A percentile compares a stretch with the other conserved stretches of the same genome.
These are phyloP conservation scores for Acridotheres tristis DNA, from an alignment of 2,797 vertebrate species.

Conservation along the genomic window DNA sequence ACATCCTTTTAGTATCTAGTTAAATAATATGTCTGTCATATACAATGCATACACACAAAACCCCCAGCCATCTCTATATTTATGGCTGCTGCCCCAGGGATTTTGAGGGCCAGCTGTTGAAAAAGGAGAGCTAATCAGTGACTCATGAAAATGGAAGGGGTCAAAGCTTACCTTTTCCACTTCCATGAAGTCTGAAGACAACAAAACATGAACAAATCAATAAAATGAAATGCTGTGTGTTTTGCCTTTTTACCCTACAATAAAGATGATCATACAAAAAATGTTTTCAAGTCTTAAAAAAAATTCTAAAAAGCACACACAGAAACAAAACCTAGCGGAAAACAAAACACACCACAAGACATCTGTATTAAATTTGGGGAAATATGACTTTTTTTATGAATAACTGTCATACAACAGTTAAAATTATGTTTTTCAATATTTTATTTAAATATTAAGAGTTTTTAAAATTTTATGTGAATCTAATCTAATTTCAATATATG, in stretches of 20 bases:
- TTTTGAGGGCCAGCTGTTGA: background rate
- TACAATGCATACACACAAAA: background rate
- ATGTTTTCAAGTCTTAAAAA: background rate
- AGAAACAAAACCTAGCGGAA: background rate
- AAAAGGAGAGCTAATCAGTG: background rate
- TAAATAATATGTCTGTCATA: background rate
- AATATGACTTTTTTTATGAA: background rate
- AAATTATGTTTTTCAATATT: background rate
- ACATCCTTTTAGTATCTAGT: background rate
- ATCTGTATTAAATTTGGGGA: background rate
- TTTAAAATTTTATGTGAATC: background rate
- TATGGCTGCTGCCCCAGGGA: background rate
- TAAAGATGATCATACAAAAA: fast-evolving
- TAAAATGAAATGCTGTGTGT: background rate
- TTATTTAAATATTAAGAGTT: background rate
- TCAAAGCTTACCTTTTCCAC: background rate
- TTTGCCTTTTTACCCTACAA: background rate
- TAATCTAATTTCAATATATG: background rate
- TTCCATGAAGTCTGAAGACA: background rate
- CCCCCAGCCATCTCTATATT: fast-evolving
- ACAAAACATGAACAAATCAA: background rate
- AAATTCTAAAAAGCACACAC: fast-evolving
- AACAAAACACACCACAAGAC: fast-evolving
- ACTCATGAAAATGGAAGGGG: background rate
- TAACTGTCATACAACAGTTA: background rate